phyloP scores from a whole-genome alignment of 2,797 vertebrate species.

The Gymnodraco acuticeps region DNA sequence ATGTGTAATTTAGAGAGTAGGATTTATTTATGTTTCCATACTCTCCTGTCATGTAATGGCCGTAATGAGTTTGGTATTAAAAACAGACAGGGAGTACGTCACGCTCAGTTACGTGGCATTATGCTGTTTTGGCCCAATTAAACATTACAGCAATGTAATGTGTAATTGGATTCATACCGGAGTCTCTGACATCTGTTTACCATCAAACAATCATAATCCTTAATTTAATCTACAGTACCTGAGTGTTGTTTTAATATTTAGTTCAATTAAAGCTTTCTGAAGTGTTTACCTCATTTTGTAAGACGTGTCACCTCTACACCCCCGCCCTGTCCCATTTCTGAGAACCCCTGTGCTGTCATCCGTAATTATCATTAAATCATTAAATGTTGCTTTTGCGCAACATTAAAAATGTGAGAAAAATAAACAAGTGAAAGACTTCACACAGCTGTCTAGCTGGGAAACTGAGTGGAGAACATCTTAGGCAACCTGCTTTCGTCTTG shows the following conservation, averaged over 20 bases:
- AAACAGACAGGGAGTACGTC: constrained; percentile 18
- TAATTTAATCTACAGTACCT: constrained; percentile 14
- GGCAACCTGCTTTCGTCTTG: constrained; percentile 44
- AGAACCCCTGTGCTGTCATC: constrained; percentile 22
- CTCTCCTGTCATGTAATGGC: constrained; percentile 23
- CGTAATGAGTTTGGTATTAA: constrained; percentile 28
- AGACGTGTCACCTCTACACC: constrained; percentile 14
- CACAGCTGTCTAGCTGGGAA: constrained; percentile 23
- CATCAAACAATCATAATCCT: constrained; percentile 8
- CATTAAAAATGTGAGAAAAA: constrained; percentile 3
- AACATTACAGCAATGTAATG: constrained; percentile 21
- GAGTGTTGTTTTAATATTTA: constrained; percentile 21
- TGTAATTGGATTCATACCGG: constrained; percentile 23
- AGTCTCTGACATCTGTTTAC: constrained; percentile 26
- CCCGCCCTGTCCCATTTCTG: neutral
- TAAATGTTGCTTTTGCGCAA: constrained; percentile 47
- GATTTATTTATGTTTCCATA: constrained; percentile 28
- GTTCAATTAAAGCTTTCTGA: constrained; percentile 23
- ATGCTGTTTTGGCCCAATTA: constrained; percentile 32
- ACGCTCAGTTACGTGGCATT: constrained; percentile 30
- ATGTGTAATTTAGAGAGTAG: constrained; percentile 35
- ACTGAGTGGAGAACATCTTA: constrained; percentile 39
- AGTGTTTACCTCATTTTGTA: constrained; percentile 22
- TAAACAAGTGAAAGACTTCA: constrained; percentile 16
- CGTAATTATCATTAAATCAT: constrained; percentile 33